phyloP scores from a whole-genome alignment of 2,797 vertebrate species.

The Onychomys arenicola region DNA sequence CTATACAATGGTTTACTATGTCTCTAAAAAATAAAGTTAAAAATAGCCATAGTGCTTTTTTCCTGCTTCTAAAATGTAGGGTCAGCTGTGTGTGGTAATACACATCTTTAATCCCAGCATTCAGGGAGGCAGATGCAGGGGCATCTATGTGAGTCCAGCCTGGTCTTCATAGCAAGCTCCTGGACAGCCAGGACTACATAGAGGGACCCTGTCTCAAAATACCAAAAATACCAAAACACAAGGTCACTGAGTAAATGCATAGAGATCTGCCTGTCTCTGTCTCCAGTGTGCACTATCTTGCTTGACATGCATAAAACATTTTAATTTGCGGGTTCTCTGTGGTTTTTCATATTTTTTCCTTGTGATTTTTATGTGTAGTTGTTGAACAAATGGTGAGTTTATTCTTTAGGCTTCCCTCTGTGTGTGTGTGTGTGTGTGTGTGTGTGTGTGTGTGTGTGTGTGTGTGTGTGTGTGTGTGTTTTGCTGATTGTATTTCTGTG shows the following conservation, averaged over 20 bases:
- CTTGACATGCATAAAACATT: not conserved
- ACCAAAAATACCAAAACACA: not conserved
- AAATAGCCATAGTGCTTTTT: not conserved
- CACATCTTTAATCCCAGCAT: not conserved
- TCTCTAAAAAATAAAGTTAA: not conserved
- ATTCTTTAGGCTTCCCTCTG: not conserved
- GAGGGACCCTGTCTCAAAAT: not conserved
- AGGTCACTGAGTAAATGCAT: too few relatives aligned
- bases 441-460: too few relatives aligned
- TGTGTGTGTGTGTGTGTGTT: too few relatives aligned
- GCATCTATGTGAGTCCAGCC: not conserved
- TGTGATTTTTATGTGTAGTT: not conserved
- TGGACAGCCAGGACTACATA: not conserved
- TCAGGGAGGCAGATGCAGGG: not conserved
- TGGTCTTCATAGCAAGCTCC: not conserved
- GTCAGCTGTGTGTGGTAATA: not conserved
- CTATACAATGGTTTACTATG: not conserved
- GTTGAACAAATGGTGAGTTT: conserved; percentile 37
- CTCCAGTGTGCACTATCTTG: not conserved
- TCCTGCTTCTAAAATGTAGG: not conserved
- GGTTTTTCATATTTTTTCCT: not conserved
- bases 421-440: too few relatives aligned
- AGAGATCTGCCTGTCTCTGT: not conserved
- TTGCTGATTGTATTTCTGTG: too few relatives aligned
- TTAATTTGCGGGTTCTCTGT: not conserved